A percentile compares a stretch with the other conserved stretches of the same genome.
These are phyloP conservation scores for Psittacula echo DNA, from an alignment of 2,797 vertebrate genomes.

Conservation along the genomic window DNA sequence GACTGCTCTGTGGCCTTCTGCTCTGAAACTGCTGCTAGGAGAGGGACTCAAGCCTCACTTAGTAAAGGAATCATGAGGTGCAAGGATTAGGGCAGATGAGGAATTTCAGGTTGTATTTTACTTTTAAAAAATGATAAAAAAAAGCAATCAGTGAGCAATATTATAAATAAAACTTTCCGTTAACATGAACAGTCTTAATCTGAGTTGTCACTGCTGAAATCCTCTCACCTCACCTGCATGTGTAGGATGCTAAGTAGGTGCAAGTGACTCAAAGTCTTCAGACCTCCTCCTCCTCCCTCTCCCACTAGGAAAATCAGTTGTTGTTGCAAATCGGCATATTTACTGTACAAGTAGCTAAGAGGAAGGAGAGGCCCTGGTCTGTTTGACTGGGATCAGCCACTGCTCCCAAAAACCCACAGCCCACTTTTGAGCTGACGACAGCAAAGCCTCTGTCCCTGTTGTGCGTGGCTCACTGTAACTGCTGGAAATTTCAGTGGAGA, in stretches of 20 bases:
- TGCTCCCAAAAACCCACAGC: neutral
- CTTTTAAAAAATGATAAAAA: neutral
- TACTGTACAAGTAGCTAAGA: neutral
- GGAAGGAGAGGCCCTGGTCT: neutral
- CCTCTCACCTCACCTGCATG: neutral
- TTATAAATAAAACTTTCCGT: neutral
- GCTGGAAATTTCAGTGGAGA: neutral
- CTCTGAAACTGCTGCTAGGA: neutral
- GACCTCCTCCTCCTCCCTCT: neutral
- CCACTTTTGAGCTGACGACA: rapidly evolving
- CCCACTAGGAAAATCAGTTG: neutral
- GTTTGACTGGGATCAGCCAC: neutral
- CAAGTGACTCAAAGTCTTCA: neutral
- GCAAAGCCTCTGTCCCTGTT: neutral
- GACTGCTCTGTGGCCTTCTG: neutral
- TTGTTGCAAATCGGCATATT: neutral
- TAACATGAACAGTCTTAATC: neutral
- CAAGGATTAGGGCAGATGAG: neutral
- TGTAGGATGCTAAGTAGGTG: neutral
- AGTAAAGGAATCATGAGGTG: neutral
- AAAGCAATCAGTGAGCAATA: neutral
- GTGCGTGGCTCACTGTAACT: rapidly evolving
- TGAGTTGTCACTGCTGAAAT: neutral
- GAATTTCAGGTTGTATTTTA: neutral
- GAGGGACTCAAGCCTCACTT: neutral